Percentiles rank a stretch among this genome's conserved stretches.
Conservation (phyloP, 37 sponge, comb jelly and placozoan species). For the Theonella swinhoei region DNA sequence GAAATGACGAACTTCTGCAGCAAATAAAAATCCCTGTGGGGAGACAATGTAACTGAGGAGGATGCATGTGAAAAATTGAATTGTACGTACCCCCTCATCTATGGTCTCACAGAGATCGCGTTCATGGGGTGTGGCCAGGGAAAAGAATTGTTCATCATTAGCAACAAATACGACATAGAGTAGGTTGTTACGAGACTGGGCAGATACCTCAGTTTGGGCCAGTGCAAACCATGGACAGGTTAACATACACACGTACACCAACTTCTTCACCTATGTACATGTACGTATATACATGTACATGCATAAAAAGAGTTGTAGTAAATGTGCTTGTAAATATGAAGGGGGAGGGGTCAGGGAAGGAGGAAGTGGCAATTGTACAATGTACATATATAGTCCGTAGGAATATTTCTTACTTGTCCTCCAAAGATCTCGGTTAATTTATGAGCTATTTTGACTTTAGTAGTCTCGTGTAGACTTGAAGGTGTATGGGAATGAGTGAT, state of each 20-base stretch:
- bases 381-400: too few species aligned
- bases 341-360: too few species aligned
- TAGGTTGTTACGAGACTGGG: conserved; percentile 49
- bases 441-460: conserved; percentile 51
- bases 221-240: conserved; percentile 76
- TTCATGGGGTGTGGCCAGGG: conserved; percentile 69
- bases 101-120: conserved; percentile 56
- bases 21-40: conserved; percentile 53
- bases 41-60: background rate
- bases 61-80: background rate
- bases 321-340: too few species aligned
- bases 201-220: conserved; percentile 56
- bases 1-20: conserved; percentile 69
- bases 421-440: conserved; percentile 25
- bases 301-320: too few species aligned
- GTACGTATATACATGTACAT: too few species aligned
- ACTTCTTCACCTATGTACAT: conserved; percentile 59
- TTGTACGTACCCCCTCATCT: conserved; percentile 39
- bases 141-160: conserved; percentile 72
- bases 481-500: conserved; percentile 60
- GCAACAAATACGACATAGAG: conserved; percentile 70
- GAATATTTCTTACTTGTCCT: too few species aligned
- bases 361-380: too few species aligned
- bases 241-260: conserved; percentile 57
- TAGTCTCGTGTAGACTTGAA: conserved; percentile 29